Percentiles rank a stretch among this genome's conserved stretches.
phyloP scores from a whole-genome alignment of 2,888 invertebrate species.

The Scaptomyza reducta region DNA sequence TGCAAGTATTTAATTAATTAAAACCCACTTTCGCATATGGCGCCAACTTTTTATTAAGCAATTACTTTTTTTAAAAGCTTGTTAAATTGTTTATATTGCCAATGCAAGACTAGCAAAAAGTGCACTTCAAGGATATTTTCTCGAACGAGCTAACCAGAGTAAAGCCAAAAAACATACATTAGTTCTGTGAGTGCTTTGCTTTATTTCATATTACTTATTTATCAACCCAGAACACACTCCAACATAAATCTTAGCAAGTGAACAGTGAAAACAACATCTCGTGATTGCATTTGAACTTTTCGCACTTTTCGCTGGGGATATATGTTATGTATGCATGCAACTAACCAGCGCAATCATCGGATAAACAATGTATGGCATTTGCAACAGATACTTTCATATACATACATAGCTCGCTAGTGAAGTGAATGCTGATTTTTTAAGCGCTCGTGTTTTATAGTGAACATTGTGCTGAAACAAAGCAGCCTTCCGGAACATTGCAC shows the following conservation, averaged over 20 bases:
- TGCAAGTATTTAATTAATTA: background rate
- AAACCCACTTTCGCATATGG: background rate
- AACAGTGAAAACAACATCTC: slow-evolving; percentile 9
- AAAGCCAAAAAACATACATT: too few relatives aligned
- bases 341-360: slow-evolving; percentile 60
- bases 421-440: slow-evolving; percentile 49
- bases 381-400: slow-evolving; percentile 21
- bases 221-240: background rate
- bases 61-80: background rate
- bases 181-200: too few relatives aligned
- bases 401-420: slow-evolving; percentile 15
- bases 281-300: slow-evolving; percentile 26
- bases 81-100: background rate
- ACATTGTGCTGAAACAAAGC: slow-evolving; percentile 73
- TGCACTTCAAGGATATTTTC: too few relatives aligned
- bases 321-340: slow-evolving; percentile 43
- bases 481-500: slow-evolving; percentile 79
- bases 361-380: slow-evolving; percentile 60
- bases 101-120: background rate
- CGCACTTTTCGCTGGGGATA: background rate
- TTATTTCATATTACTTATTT: background rate
- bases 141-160: too few relatives aligned
- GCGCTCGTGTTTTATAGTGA: slow-evolving; percentile 63
- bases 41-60: background rate
- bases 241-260: background rate